Evolutionary conservation across 2,113 vertebrate genomes (phyloP).

Genomic region (Ahaetulla prasina): DNA sequence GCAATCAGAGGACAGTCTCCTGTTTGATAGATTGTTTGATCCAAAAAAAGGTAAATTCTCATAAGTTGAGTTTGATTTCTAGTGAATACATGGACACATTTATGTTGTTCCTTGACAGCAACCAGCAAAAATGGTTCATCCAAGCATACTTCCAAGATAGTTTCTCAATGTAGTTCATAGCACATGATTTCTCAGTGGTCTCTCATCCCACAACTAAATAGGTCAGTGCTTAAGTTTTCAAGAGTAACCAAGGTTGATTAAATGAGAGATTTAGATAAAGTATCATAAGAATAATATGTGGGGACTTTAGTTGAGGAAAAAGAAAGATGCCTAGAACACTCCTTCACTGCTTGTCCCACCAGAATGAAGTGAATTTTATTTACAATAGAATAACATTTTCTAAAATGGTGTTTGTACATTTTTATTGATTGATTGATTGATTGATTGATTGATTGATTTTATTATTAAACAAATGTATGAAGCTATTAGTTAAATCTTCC

Average conservation of each 20-base stretch:
- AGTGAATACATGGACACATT: not conserved
- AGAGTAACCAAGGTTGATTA: not conserved
- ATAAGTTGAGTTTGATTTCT: not conserved
- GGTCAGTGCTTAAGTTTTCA: not conserved
- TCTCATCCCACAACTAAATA: not conserved
- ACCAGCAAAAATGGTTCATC: not conserved
- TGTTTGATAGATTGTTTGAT: not conserved
- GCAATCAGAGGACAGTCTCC: too few relatives aligned
- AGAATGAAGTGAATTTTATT: not conserved
- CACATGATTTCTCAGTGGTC: not conserved
- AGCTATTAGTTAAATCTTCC: not conserved
- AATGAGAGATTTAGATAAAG: not conserved
- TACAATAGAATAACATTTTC: not conserved
- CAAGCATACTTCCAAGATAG: not conserved
- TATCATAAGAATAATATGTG: not conserved
- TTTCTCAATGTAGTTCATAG: not conserved
- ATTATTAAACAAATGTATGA: too few relatives aligned
- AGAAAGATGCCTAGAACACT: not conserved
- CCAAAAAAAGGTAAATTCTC: not conserved
- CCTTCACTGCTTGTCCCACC: not conserved
- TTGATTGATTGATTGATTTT: too few relatives aligned
- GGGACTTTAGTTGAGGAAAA: not conserved
- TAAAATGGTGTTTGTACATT: not conserved
- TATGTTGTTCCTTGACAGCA: not conserved
- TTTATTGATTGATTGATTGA: too few relatives aligned